Evolutionary conservation across 2,797 vertebrate species (phyloP).

Genomic region (Ptychadena robeensis): DNA sequence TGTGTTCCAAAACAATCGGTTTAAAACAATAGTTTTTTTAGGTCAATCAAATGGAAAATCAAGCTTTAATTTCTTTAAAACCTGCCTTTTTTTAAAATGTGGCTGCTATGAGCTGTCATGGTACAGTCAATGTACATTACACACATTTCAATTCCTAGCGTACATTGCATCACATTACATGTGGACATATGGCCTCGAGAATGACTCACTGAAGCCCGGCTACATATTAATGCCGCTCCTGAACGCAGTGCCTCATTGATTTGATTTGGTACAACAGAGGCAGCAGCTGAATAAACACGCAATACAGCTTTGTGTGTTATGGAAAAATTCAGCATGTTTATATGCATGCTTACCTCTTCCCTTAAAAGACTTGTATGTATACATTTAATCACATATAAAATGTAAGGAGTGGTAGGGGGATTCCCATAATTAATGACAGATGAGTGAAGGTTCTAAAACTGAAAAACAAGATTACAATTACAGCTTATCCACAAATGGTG

Average conservation of each 20-base stretch:
- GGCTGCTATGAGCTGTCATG: too few relatives aligned
- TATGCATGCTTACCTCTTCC: neutral
- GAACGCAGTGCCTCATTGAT: constrained; percentile 1
- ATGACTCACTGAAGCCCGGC: neutral
- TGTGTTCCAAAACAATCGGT: too few relatives aligned
- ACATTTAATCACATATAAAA: constrained; percentile 4
- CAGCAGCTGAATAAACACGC: constrained; percentile 23
- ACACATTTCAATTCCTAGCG: neutral
- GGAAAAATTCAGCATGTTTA: constrained; percentile 14
- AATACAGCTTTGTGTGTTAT: neutral
- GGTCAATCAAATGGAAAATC: too few relatives aligned
- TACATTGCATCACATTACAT: neutral
- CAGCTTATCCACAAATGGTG: neutral
- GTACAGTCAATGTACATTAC: constrained; percentile 3
- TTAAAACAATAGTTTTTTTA: too few relatives aligned
- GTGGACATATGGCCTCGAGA: constrained; percentile 3
- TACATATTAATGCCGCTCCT: constrained; percentile 20
- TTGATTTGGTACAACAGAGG: constrained; percentile 7
- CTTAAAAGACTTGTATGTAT: constrained; percentile 13
- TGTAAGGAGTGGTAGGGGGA: neutral
- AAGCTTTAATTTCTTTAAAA: neutral
- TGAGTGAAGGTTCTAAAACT: neutral
- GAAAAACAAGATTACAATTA: neutral
- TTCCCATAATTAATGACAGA: neutral
- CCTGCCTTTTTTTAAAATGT: neutral